phyloP scores from a whole-genome alignment of 1,140 invertebrate species.

The Dinothrombium tinctorium region DNA sequence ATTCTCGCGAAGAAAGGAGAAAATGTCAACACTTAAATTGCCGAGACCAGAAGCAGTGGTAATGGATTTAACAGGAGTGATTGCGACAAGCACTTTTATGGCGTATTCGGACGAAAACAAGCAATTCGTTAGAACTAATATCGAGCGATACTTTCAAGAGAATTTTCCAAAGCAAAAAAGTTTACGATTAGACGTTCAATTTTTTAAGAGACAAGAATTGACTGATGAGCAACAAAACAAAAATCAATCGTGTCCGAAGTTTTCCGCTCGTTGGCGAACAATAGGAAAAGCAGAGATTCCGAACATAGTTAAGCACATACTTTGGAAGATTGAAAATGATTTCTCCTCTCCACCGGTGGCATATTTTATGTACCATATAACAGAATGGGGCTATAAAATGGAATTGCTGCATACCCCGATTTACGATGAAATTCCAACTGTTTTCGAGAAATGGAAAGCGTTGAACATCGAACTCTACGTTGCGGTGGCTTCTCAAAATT shows the following conservation, averaged over 20 bases:
- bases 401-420: not conserved
- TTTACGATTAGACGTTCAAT: not conserved
- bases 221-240: not conserved
- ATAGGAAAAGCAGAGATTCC: no score
- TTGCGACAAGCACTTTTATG: not conserved
- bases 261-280: no score
- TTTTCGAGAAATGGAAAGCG: not conserved
- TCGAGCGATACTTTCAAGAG: not conserved
- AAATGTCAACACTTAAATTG: no score
- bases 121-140: not conserved
- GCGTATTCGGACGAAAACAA: not conserved
- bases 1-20: no score
- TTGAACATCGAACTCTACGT: not conserved
- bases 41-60: not conserved
- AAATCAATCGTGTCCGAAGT: not conserved
- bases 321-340: not conserved
- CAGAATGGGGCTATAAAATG: not conserved
- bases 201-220: not conserved
- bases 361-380: not conserved
- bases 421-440: not conserved
- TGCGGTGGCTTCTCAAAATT: not conserved
- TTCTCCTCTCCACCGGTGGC: not conserved
- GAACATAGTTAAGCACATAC: not conserved
- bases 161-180: not conserved
- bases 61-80: not conserved